Evolutionary conservation across 2,888 invertebrate species (phyloP).

Genomic region (Idaea biselata): DNA sequence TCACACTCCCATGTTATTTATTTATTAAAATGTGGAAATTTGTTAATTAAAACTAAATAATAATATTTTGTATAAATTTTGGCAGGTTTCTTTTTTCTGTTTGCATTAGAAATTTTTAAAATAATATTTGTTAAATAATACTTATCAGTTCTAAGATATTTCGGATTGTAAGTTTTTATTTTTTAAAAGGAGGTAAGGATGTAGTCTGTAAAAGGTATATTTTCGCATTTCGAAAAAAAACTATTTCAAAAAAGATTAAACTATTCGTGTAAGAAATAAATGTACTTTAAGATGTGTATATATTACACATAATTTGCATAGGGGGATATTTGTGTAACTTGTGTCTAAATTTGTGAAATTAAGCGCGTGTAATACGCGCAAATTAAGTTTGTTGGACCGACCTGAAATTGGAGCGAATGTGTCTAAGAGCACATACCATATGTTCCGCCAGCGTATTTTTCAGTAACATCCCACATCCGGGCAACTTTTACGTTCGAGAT

Average conservation of each 20-base stretch:
- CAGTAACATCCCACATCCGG: no score
- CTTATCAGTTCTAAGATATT: slow-evolving; percentile 24
- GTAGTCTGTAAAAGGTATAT: slow-evolving; percentile 46
- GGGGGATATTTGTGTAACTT: slow-evolving; percentile 31
- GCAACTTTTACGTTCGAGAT: no score
- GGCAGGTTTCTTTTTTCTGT: slow-evolving; percentile 23
- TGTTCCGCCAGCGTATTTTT: no score
- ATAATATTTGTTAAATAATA: slow-evolving; percentile 26
- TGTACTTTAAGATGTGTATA: slow-evolving; percentile 73
- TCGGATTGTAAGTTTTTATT: slow-evolving; percentile 45
- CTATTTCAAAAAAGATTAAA: slow-evolving; percentile 53
- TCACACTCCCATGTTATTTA: background rate
- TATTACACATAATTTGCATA: slow-evolving; percentile 60
- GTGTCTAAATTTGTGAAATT: background rate
- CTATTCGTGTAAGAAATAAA: slow-evolving; percentile 61
- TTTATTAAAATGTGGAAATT: background rate
- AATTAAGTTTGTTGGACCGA: background rate
- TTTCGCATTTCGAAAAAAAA: slow-evolving; percentile 54
- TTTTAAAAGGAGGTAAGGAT: slow-evolving; percentile 43
- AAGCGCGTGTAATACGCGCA: background rate
- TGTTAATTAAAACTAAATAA: background rate
- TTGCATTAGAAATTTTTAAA: slow-evolving; percentile 18
- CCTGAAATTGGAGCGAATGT: no score
- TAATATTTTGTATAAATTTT: slow-evolving; percentile 21
- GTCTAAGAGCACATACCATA: no score